Base-by-base conservation (phyloP, 2,888 invertebrate genomes). In the Hydropsyche betteni region DNA sequence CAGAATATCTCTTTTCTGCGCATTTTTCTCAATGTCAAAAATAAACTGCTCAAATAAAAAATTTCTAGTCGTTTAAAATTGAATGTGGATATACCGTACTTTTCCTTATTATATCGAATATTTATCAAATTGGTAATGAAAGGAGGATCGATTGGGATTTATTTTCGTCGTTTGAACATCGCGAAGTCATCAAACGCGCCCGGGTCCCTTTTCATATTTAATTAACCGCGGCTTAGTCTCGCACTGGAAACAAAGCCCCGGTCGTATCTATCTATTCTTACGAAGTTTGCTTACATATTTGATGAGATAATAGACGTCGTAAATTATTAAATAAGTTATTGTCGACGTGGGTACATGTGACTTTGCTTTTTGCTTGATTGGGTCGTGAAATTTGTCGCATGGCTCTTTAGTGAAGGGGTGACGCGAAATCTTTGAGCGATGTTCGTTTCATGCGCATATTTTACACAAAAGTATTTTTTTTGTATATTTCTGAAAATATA, bases 221-320 rank as follows among this genome's bases (percentile, higher is more conserved):
- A 64, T 64, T 64, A 64, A 64, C 36, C 24, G 34, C 24, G 64
- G 64, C 64, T 64, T 64, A 61, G 61, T 61, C 33, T 61, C 61
- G 61, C 33, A n/a, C 34, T 34, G 34, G 12, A 33, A 12, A 64
- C 64, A 64, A 64, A 64, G 64, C 64, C n/a, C 34, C 64, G 34
- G 14, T n/a, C 33, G 12, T 64, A 7, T 64, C 64, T 34, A 36
- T n/a, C 64, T 64, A 64, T 64, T 64, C 64, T 64, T 64, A 24
- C 34, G n/a, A 64, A 64, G 64, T 64, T 64, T 64, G 64, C 64
- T 36, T 64, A 36, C 34, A 64, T 64, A 64, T 64, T 64, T 64
- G 64, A 64, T 64, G 64, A 64, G 64, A 64, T 64, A 64, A 64
- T 64, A 64, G 34, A 64, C 64, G 36, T 64, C 36, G 64, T 64